Conservation (phyloP, 2,888 invertebrate species). For the Spatulosminthurus flaviceps region DNA sequence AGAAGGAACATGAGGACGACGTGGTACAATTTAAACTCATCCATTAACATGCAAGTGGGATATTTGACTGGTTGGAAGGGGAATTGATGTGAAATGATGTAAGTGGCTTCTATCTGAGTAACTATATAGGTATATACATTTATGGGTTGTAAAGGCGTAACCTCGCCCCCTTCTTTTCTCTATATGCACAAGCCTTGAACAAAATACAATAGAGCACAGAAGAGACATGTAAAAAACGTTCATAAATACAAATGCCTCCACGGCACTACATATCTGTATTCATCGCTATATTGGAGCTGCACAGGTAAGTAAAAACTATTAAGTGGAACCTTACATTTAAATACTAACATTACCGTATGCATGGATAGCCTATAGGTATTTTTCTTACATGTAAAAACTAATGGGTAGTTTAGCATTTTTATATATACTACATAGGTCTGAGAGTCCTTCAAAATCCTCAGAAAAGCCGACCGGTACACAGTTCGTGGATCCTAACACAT, state of each 20-base stretch:
- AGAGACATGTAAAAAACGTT: conserved; percentile 16
- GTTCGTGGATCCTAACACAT: neutral
- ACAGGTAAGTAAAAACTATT: too few relatives aligned
- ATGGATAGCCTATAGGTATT: too few relatives aligned
- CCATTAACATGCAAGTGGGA: conserved; percentile 34
- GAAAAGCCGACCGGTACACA: neutral
- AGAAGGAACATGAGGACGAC: conserved; percentile 1
- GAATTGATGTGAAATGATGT: conserved; percentile 29
- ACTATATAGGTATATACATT: conserved; percentile 6
- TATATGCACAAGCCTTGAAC: neutral
- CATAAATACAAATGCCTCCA: too few relatives aligned
- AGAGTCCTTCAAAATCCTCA: conserved; percentile 18
- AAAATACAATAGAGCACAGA: conserved; percentile 43
- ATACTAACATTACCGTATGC: too few relatives aligned
- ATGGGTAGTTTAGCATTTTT: too few relatives aligned
- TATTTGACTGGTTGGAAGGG: conserved; percentile 3
- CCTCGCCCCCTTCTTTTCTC: conserved; percentile 43
- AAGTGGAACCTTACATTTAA: too few relatives aligned
- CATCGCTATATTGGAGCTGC: too few relatives aligned
- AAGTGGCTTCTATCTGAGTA: neutral
- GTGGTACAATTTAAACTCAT: conserved; percentile 37
- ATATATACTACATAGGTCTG: too few relatives aligned
- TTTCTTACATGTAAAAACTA: too few relatives aligned
- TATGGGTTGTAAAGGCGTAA: conserved; percentile 39
- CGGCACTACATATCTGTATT: too few relatives aligned